Percentiles rank a stretch among this genome's conserved stretches.
Conservation (phyloP, 1,140 invertebrate species). For the Heliconius hermathena region DNA sequence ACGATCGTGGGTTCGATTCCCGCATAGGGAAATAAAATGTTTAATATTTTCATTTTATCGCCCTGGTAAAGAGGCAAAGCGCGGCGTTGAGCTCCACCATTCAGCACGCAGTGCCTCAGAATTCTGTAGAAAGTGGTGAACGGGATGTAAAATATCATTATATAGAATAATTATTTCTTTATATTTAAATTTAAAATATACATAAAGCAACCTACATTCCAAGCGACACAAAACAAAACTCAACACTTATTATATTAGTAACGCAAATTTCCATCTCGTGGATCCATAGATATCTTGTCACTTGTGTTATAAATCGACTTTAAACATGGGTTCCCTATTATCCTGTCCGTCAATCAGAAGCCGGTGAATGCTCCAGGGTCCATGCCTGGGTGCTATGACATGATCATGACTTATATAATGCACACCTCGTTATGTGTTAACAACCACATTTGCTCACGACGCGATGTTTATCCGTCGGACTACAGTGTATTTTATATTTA, state of each 20-base stretch:
- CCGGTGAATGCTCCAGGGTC: constrained; percentile 30
- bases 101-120: too few relatives aligned
- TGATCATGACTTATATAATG: constrained; percentile 18
- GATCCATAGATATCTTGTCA: constrained; percentile 30
- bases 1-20: too few relatives aligned
- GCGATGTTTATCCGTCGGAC: background rate
- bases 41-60: too few relatives aligned
- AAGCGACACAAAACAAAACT: background rate
- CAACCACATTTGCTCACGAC: constrained; percentile 19
- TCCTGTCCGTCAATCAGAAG: constrained; percentile 37
- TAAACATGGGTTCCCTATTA: constrained; percentile 35
- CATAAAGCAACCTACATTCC: background rate
- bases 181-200: background rate
- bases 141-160: too few relatives aligned
- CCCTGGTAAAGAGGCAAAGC: background rate
- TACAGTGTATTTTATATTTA: background rate
- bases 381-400: constrained; percentile 11
- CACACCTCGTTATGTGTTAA: constrained; percentile 21
- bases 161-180: too few relatives aligned
- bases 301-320: constrained; percentile 40
- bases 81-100: too few relatives aligned
- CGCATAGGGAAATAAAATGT: too few relatives aligned
- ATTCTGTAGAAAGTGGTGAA: too few relatives aligned
- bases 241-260: constrained; percentile 27
- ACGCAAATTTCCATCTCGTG: constrained; percentile 32